Percentiles rank a stretch among this genome's conserved stretches.
Conservation (phyloP, 2,888 invertebrate genomes). For the Callyntrura sp. region DNA sequence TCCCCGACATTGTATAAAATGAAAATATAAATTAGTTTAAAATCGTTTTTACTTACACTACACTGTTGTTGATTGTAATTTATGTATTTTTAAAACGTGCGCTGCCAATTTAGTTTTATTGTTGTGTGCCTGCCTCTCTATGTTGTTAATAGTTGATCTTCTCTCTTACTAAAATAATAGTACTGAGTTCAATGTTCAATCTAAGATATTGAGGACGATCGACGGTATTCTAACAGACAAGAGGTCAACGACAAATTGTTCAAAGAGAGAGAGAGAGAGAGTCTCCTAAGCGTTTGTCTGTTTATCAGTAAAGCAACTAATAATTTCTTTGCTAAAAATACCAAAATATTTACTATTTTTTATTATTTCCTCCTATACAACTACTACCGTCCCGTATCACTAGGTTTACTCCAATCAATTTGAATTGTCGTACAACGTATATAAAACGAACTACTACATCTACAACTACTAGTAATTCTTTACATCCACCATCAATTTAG, state of each 20-base stretch:
- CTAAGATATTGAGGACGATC: too few species aligned
- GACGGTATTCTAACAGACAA: neutral
- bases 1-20: too few species aligned
- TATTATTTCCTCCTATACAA: conserved; percentile 13
- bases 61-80: neutral
- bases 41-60: conserved; percentile 1
- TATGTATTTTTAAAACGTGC: too few species aligned
- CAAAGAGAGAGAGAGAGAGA: too few species aligned
- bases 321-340: neutral
- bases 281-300: too few species aligned
- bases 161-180: too few species aligned
- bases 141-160: too few species aligned
- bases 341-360: neutral
- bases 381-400: neutral
- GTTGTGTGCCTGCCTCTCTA: too few species aligned
- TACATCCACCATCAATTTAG: neutral
- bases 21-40: neutral
- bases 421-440: too few species aligned
- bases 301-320: neutral
- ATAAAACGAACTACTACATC: neutral
- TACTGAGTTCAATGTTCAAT: too few species aligned
- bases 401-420: neutral
- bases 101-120: too few species aligned
- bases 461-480: neutral
- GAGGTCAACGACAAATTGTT: neutral